Evolutionary conservation across 2,113 vertebrate species (phyloP).

Genomic region (Arizona elegans): DNA sequence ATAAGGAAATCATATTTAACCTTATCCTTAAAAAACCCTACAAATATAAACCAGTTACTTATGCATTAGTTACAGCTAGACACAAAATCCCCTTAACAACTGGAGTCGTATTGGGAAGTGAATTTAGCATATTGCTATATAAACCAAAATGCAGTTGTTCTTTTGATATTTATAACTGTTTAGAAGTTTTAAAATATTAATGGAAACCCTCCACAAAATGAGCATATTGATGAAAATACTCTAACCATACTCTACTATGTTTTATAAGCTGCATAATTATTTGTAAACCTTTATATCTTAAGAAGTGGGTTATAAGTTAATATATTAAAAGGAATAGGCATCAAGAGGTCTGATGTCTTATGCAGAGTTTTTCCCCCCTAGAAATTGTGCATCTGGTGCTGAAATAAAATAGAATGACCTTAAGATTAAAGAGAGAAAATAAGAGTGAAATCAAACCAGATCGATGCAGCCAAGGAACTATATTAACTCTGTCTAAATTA

Average conservation of each 20-base stretch:
- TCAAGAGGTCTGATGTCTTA: not conserved
- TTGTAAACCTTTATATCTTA: not conserved
- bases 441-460: not conserved
- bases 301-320: not conserved
- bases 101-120: not conserved
- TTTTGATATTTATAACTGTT: not conserved
- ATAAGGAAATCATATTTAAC: too few species aligned
- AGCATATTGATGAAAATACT: not conserved
- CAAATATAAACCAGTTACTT: not conserved
- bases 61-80: not conserved
- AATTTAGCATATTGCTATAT: not conserved
- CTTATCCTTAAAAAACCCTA: not conserved
- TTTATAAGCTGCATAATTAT: not conserved
- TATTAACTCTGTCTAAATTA: not conserved
- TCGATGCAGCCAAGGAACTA: not conserved
- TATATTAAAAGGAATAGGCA: not conserved
- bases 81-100: not conserved
- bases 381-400: not conserved
- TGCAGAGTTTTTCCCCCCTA: not conserved
- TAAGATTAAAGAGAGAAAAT: not conserved
- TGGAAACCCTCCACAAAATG: not conserved
- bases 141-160: not conserved
- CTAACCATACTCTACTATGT: not conserved
- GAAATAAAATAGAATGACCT: not conserved
- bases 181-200: not conserved